Percentiles rank a stretch among this genome's conserved stretches.
phyloP scores from a whole-genome alignment of 2,797 vertebrate genomes.

The Brachyrhaphis roseni region DNA sequence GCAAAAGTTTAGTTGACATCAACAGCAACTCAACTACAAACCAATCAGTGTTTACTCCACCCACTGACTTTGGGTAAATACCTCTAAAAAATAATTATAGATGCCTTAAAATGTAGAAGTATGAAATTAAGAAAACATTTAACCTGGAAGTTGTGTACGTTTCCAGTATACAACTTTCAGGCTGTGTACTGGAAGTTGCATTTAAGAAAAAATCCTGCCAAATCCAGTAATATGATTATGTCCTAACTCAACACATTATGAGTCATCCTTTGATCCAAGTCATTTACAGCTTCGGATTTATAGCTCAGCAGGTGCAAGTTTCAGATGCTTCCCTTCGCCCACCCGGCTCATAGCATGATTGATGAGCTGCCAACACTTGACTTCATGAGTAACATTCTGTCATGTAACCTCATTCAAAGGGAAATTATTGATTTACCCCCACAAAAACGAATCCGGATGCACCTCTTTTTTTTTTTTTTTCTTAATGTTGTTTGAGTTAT shows the following conservation, averaged over 20 bases:
- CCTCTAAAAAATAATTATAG: background rate
- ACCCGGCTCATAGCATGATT: slow-evolving; percentile 25
- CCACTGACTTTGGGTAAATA: background rate
- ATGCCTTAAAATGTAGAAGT: background rate
- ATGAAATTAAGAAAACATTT: background rate
- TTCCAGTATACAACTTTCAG: too few species aligned
- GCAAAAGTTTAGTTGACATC: background rate
- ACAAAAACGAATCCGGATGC: background rate
- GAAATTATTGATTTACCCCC: slow-evolving; percentile 13
- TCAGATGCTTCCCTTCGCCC: slow-evolving; percentile 14
- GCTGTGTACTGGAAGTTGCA: background rate
- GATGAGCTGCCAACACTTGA: slow-evolving; percentile 55
- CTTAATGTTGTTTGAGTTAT: too few species aligned
- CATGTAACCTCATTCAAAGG: slow-evolving; percentile 33
- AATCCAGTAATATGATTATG: background rate
- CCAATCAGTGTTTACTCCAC: background rate
- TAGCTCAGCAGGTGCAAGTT: slow-evolving; percentile 61
- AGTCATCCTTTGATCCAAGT: slow-evolving; percentile 17
- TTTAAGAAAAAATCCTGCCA: background rate
- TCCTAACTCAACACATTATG: background rate
- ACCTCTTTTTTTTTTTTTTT: background rate
- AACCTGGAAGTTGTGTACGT: too few species aligned
- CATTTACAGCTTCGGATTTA: slow-evolving; percentile 46
- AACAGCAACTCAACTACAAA: background rate
- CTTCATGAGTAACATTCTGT: background rate